Base-by-base conservation (phyloP, 2,113 vertebrate genomes). In the Sprattus sprattus region DNA sequence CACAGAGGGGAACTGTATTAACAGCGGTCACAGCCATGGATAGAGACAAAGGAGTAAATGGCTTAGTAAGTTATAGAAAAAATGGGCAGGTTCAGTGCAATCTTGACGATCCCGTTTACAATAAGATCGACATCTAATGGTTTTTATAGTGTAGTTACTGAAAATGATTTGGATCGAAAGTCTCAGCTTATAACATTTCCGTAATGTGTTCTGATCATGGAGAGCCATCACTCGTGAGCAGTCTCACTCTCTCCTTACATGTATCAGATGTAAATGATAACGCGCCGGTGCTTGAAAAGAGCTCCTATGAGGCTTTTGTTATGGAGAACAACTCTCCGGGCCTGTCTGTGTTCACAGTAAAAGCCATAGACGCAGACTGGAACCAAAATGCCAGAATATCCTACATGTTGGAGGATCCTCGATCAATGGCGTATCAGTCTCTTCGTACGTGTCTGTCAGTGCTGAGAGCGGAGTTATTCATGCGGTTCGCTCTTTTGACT, bases 191-290 rank as follows among this genome's bases (percentile, higher is more conserved):
- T 81, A 91, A 91, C 15, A 92, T 93, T 16, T 92, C 86, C 8
- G 88, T 92, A 20, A 87, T 80, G 1, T 92, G 91, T 52, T 85
- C 86, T 81, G 91, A 92, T 89, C 89, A 90, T 16, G 92, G 91
- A 50, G 89, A 83, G 0, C 90, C 90, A 32, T 90, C 90, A 32
- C 89, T 92, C 50, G 91, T 90, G 85, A 92, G 85, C 86, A 91
- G 90, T 84, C 88, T 91, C 86, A 91, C 88, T 82, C 81, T 89
- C 75, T 92, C 60, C 32, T 87, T 94, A 80, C 83, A 92, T 52
- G 88, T 94, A 86, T 89, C 89, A 80, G 93, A 94, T 54, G 91
- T 92, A 6, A 94, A 94, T 83, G 92, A 94, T 85, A 94, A 94
- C 86, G 82, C 89, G 0, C 93, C 93, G 81, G 83, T 89, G n/a